phyloP scores from a whole-genome alignment of 2,888 invertebrate genomes.

The Hoplodrina blanda region DNA sequence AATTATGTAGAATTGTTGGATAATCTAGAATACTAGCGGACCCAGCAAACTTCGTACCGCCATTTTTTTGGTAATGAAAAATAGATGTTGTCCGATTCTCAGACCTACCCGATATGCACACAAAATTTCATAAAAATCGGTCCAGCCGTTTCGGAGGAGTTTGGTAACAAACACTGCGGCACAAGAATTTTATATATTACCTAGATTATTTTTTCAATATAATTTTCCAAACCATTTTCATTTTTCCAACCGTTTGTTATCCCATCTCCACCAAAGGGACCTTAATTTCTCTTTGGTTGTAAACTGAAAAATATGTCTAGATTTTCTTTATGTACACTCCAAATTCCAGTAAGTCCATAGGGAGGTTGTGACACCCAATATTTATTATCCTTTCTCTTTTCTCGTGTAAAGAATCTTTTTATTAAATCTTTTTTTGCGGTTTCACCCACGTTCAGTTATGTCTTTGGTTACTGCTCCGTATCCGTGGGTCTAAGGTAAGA shows the following conservation, averaged over 20 bases:
- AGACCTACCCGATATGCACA: too few relatives aligned
- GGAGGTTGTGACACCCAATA: slow-evolving; percentile 35
- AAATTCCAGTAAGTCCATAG: slow-evolving; percentile 29
- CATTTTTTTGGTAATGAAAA: too few relatives aligned
- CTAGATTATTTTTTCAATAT: neutral
- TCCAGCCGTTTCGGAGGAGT: too few relatives aligned
- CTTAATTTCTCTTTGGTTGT: slow-evolving; percentile 15
- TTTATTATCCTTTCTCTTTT: slow-evolving; percentile 32
- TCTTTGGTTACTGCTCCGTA: too few relatives aligned
- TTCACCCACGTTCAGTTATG: too few relatives aligned
- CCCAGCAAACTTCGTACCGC: too few relatives aligned
- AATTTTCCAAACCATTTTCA: neutral
- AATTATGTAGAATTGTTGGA: neutral
- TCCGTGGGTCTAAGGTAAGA: too few relatives aligned
- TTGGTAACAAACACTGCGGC: too few relatives aligned
- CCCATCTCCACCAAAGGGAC: slow-evolving; percentile 30
- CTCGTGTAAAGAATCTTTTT: neutral
- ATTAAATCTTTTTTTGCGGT: neutral
- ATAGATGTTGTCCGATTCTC: too few relatives aligned
- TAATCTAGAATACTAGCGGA: neutral
- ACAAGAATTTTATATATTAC: too few relatives aligned
- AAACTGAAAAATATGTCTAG: slow-evolving; percentile 21
- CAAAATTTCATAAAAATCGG: too few relatives aligned
- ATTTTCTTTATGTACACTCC: slow-evolving; percentile 12
- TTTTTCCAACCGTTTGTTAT: slow-evolving; percentile 24